A percentile compares a stretch with the other conserved stretches of the same genome.
These are phyloP conservation scores for Silurus aristotelis DNA, from an alignment of 2,797 vertebrate species.

Conservation along the genomic window DNA sequence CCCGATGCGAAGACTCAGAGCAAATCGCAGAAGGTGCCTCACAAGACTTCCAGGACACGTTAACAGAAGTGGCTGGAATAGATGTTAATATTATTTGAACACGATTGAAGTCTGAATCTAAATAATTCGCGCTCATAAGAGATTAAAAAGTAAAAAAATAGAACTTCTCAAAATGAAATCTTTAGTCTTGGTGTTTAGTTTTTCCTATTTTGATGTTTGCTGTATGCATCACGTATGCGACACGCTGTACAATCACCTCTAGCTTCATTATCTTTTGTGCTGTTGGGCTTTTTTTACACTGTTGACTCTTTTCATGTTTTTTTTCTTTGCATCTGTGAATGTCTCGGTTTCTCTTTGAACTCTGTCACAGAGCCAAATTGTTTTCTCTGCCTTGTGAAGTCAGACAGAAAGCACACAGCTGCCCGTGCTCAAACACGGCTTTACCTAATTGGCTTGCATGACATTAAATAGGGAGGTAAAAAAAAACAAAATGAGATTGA, in stretches of 20 bases:
- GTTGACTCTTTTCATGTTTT: conserved; percentile 41
- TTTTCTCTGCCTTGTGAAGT: conserved; percentile 51
- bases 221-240: background rate
- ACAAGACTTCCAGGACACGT: too few relatives aligned
- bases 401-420: conserved; percentile 38
- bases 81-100: background rate
- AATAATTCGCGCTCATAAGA: background rate
- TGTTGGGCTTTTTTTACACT: conserved; percentile 25
- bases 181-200: background rate
- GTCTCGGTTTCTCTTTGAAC: conserved; percentile 51
- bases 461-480: background rate
- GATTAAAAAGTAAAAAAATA: background rate
- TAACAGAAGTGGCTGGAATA: too few relatives aligned
- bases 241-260: background rate
- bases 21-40: too few relatives aligned
- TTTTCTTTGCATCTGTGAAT: conserved; percentile 29
- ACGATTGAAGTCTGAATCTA: background rate
- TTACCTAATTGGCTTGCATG: conserved; percentile 29
- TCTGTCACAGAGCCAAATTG: conserved; percentile 49
- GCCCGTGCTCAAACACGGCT: conserved; percentile 12
- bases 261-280: conserved; percentile 5
- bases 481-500: conserved; percentile 11
- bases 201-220: background rate
- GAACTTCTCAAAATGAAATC: background rate
- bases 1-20: too few relatives aligned